phyloP scores from a whole-genome alignment of 2,113 vertebrate species.

The Xiphophorus hellerii region DNA sequence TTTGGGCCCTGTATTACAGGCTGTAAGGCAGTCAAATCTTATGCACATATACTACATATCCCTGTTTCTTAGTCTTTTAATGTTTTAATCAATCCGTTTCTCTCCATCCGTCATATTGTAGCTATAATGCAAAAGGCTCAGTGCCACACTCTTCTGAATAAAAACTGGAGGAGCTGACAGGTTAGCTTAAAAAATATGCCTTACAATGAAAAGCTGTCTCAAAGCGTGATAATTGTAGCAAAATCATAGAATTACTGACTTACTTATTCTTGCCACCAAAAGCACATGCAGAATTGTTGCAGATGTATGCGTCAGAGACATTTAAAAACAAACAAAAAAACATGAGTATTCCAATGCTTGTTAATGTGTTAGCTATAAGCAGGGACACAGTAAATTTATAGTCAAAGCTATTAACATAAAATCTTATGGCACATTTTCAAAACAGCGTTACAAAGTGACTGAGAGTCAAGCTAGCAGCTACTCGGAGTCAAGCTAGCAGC shows the following conservation, averaged over 20 bases:
- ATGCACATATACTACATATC: slow-evolving; percentile 71
- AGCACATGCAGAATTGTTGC: slow-evolving; percentile 72
- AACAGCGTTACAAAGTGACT: slow-evolving; percentile 55
- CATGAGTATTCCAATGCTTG: slow-evolving; percentile 57
- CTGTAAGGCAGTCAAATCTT: slow-evolving; percentile 74
- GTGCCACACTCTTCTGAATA: slow-evolving; percentile 50
- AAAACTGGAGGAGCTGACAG: slow-evolving; percentile 52
- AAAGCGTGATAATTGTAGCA: background rate
- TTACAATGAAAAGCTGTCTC: slow-evolving; percentile 46
- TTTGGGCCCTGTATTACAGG: slow-evolving; percentile 64
- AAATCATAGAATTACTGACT: slow-evolving; percentile 19
- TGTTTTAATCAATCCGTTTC: slow-evolving; percentile 24
- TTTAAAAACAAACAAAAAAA: slow-evolving; percentile 62
- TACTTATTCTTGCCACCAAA: slow-evolving; percentile 54
- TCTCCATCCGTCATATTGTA: slow-evolving; percentile 28
- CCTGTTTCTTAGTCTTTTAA: slow-evolving; percentile 50
- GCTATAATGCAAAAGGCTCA: slow-evolving; percentile 61
- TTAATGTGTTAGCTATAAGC: slow-evolving; percentile 40
- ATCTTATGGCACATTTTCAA: slow-evolving; percentile 48
- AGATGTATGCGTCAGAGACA: slow-evolving; percentile 64
- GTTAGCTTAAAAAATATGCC: slow-evolving; percentile 39
- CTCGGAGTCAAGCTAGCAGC: background rate
- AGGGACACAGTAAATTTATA: slow-evolving; percentile 42
- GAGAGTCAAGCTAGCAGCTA: background rate
- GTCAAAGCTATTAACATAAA: slow-evolving; percentile 30